Percentiles rank a stretch among this genome's conserved stretches.
Conservation (phyloP, 1,140 invertebrate genomes). For the Hyles euphorbiae region DNA sequence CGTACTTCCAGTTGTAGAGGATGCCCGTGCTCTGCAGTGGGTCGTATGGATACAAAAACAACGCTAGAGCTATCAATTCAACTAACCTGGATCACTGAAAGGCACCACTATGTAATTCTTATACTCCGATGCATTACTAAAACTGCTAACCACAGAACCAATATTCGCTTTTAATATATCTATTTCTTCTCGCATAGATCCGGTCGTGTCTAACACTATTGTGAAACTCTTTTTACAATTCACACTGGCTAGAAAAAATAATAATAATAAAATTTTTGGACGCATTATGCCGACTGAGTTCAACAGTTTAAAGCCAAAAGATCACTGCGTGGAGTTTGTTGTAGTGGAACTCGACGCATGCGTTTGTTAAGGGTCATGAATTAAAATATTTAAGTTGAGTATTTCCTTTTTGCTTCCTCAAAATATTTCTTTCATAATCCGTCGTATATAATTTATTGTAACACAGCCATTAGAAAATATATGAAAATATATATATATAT, state of each 20-base stretch:
- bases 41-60: too few species aligned
- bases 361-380: too few species aligned
- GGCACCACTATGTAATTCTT: constrained; percentile 42
- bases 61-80: neutral
- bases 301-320: neutral
- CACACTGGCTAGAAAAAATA: neutral
- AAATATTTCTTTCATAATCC: too few species aligned
- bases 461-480: too few species aligned
- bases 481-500: too few species aligned
- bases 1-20: too few species aligned
- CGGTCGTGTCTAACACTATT: constrained; percentile 38
- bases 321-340: too few species aligned
- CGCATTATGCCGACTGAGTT: neutral
- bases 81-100: constrained; percentile 50
- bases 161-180: constrained; percentile 36
- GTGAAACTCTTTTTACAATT: constrained; percentile 33
- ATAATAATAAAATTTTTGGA: neutral
- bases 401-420: too few species aligned
- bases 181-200: constrained; percentile 40
- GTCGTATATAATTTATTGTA: too few species aligned
- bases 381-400: too few species aligned
- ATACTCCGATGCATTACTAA: constrained; percentile 21
- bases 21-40: too few species aligned
- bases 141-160: constrained; percentile 13
- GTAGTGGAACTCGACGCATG: too few species aligned